Evolutionary conservation across 2,888 invertebrate species (phyloP), one percentile per base, ranked within the genome.

Genomic region (Masnerella sp.): DNA sequence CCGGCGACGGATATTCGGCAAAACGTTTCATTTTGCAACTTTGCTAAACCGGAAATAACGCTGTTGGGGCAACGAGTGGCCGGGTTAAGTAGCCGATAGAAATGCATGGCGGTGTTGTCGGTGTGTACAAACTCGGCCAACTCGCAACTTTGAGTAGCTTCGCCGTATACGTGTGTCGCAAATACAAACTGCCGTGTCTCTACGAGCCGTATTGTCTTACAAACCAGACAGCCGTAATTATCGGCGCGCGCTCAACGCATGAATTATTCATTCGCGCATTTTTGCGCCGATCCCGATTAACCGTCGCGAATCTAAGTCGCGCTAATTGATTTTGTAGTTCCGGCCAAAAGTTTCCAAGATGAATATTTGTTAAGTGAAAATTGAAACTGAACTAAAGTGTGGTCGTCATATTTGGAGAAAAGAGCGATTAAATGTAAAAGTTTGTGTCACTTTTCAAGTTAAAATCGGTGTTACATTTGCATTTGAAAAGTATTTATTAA

Each of bases 61-160:
- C 72, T 67, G 68, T 69, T 54, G 56, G 69, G 38, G 34, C 62
- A 34, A 51, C 72, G 71, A 68, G 54, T 62, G 65, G 67, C 52
- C 76, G 34, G 70, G 77, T 79, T 83, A 83, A 85, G 82, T 82
- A 84, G 82, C 78, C 83, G 82, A 84, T 84, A 83, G 84, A 83
- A 85, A 84, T 84, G 84, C 84, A 85, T 82, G 78, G 81, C 79
- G 78, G 78, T 78, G 70, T 68, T 51, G 77, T 73, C 71, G 74
- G 72, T 72, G 71, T 76, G 72, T 69, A 78, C 77, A 77, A 79
- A 77, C 71, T 78, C 74, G 71, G 72, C 68, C 76, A 76, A 67
- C 77, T 78, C 75, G 51, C 78, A 77, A 75, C 74, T 78, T 76
- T 68, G 72, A 72, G 76, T 75, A 74, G 73, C 69, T 76, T 45